Evolutionary conservation across 2,113 vertebrate species (phyloP).

Genomic region (Ariopsis seemanni): DNA sequence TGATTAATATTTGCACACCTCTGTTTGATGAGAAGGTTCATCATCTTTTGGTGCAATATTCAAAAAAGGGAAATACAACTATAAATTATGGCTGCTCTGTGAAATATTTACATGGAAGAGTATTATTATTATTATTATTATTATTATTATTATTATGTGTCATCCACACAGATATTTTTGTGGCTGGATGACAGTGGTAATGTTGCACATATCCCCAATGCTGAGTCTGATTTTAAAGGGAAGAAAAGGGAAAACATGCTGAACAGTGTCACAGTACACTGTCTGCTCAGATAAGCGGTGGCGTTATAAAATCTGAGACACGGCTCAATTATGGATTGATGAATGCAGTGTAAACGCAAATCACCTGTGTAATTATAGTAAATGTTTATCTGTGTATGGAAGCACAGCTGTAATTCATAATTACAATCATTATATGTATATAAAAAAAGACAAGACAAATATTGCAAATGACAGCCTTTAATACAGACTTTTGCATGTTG

Average conservation of each 20-base stretch:
- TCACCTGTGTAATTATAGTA: constrained; percentile 14
- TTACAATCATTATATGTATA: constrained; percentile 1
- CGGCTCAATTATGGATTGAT: neutral
- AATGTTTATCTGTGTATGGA: constrained; percentile 4
- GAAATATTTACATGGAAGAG: constrained; percentile 18
- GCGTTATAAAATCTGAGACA: neutral
- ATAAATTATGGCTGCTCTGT: neutral
- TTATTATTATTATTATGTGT: constrained; percentile 3
- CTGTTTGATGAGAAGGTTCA: neutral
- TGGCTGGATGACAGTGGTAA: neutral
- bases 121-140: constrained; percentile 6
- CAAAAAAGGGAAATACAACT: neutral
- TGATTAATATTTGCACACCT: constrained; percentile 12
- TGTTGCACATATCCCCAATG: neutral
- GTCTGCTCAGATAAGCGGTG: neutral
- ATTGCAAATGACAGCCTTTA: constrained; percentile 3
- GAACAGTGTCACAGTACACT: neutral
- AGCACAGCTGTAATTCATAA: neutral
- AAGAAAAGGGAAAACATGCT: neutral
- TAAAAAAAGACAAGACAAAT: neutral
- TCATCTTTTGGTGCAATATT: neutral
- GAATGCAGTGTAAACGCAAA: neutral
- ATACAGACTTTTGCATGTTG: too few relatives aligned
- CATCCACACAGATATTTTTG: constrained; percentile 30
- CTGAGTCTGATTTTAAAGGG: neutral